Conservation (phyloP, 1,140 invertebrate species). For the Theocolax elegans region DNA sequence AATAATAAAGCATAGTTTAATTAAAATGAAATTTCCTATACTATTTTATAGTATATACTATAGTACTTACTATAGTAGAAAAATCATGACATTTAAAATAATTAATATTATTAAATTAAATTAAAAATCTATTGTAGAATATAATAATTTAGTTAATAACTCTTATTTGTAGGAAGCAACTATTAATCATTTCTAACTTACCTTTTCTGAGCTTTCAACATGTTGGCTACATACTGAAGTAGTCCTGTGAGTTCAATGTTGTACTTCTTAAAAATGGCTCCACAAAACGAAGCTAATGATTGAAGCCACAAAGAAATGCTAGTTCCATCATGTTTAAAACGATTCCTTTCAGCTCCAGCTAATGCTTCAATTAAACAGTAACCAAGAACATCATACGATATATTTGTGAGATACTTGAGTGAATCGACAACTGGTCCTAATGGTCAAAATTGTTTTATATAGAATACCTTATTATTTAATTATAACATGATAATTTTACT, state of each 20-base stretch:
- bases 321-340: conserved; percentile 91
- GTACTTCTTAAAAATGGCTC: conserved; percentile 97
- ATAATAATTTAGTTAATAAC: too few species aligned
- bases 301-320: conserved; percentile 95
- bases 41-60: too few species aligned
- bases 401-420: conserved; percentile 93
- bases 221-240: conserved; percentile 96
- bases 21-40: too few species aligned
- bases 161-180: too few species aligned
- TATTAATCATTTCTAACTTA: too few species aligned
- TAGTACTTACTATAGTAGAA: conserved; percentile 7
- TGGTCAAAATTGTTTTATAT: too few species aligned
- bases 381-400: conserved; percentile 96
- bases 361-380: conserved; percentile 96
- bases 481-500: too few species aligned
- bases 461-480: too few species aligned
- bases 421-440: conserved; percentile 93
- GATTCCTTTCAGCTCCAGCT: conserved; percentile 77
- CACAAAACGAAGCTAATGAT: conserved; percentile 93
- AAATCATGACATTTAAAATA: background rate
- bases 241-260: conserved; percentile 94
- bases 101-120: too few species aligned
- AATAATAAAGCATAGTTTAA: too few species aligned
- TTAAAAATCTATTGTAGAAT: too few species aligned
- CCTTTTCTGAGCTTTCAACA: conserved; percentile 96